Conservation (phyloP, 2,888 invertebrate genomes). For the Andrena hattorfiana region DNA sequence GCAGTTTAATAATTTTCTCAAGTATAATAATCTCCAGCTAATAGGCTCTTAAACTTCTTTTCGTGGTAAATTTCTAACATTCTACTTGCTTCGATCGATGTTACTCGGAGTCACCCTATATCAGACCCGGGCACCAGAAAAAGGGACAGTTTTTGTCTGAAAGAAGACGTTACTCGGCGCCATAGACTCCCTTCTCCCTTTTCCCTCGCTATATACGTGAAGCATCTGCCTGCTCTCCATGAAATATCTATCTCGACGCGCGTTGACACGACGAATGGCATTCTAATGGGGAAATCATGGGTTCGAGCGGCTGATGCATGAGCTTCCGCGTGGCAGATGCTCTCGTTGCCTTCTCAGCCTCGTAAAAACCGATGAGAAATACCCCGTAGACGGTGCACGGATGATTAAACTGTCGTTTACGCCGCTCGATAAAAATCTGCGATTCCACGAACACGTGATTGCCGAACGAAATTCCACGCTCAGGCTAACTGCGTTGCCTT, state of each 20-base stretch:
- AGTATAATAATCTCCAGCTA: too few species aligned
- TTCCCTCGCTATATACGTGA: slow-evolving; percentile 40
- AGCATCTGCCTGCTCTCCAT: slow-evolving; percentile 66
- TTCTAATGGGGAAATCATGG: slow-evolving; percentile 72
- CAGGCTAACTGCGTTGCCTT: slow-evolving; percentile 32
- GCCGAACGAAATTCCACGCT: slow-evolving; percentile 7
- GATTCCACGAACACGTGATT: slow-evolving; percentile 41
- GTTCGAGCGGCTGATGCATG: slow-evolving; percentile 64
- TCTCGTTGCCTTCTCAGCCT: slow-evolving; percentile 42
- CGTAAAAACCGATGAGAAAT: slow-evolving; percentile 64
- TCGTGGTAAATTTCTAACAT: too few species aligned
- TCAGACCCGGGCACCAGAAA: too few species aligned
- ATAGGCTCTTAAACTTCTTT: too few species aligned
- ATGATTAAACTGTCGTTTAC: slow-evolving; percentile 70
- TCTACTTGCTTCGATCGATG: too few species aligned
- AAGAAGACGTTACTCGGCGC: slow-evolving; percentile 49
- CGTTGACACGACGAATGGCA: slow-evolving; percentile 60
- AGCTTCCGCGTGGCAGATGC: slow-evolving; percentile 60
- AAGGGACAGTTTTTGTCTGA: not conserved
- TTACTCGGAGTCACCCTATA: too few species aligned
- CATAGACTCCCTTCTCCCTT: slow-evolving; percentile 5
- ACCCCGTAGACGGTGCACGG: slow-evolving; percentile 36
- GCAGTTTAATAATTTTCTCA: too few species aligned
- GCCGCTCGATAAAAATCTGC: slow-evolving; percentile 46
- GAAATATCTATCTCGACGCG: slow-evolving; percentile 72